Evolutionary conservation across 2,797 vertebrate species (phyloP), one percentile per base, ranked within the genome.

Genomic region (Artibeus lituratus): DNA sequence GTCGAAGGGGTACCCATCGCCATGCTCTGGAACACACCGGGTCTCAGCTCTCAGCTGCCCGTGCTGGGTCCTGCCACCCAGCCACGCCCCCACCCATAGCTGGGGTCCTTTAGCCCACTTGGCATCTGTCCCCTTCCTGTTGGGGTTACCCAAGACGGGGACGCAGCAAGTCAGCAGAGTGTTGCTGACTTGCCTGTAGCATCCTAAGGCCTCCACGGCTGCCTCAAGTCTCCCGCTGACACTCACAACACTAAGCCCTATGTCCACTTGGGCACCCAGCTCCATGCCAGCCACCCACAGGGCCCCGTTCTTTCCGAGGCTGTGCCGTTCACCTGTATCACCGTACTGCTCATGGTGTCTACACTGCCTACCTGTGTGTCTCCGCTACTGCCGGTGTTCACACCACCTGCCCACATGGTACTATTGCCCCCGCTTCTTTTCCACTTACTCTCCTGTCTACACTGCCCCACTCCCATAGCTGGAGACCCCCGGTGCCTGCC

Each of bases 1-100:
- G 91, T 99, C 99, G 7, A 99, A 99, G 16, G 99, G 99, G 96
- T 99, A 99, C 49, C 99, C 99, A 69, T 99, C 99, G 16, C 99
- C 99, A 0, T 99, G 99, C 93, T 99, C 99, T 99, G 98, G 91
- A 98, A 97, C 7, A 72, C 67, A 95, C 16, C 0, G 32, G 39
- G 19, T n/a, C 32, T 96, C 91, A 88, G 86, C 74, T 74, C 51
- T 87, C 21, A 37, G 24, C 9, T 2, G 18, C 7, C 19, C 65
- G 2, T 0, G 1, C 2, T 2, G 12, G 35, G 29, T n/a, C 29
- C 37, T 5, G 16, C 47, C 18, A 5, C n/a, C 72, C 22, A 55
- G 19, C 24, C 35, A n/a, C 2, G 19, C 19, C 32, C n/a, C n/a
- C 47, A 11, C 14, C 37, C n/a, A 4, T 0, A 18, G 59, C 3